Evolutionary conservation across 2,797 vertebrate species (phyloP), one percentile per base, ranked within the genome.

Genomic region (Smutsia temminckii): DNA sequence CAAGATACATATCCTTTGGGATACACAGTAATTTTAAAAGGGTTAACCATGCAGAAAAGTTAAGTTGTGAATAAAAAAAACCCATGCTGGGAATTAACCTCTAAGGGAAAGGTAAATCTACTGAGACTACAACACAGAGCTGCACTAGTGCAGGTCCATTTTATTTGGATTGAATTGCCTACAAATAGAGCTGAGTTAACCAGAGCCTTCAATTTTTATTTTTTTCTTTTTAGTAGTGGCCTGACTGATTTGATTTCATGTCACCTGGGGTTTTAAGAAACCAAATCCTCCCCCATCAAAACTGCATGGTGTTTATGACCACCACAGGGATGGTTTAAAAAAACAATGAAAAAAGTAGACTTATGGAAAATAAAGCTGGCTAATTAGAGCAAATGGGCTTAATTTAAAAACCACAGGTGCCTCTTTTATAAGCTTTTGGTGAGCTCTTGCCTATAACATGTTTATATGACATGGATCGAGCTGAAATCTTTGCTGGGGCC

Each of bases 341-440:
- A 95, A 97, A 97, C 93, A 97, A 95, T 92, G 93, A 95, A 96
- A 97, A 94, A 97, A 97, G 88, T 85, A 93, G 93, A 97, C 95
- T 91, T 95, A 95, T 93, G 95, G 93, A 97, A 97, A 97, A 96
- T 95, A 97, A 98, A 95, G 86, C 91, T 95, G 85, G 40, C 96
- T 98, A 98, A 98, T 98, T 98, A 98, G 63, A 96, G 95, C 96
- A 98, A 98, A 97, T 42, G 1, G 95, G 83, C 95, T 98, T 98
- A 98, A 98, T 98, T 97, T 98, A 94, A 96, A 97, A 98, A 96
- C 92, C 96, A 96, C 96, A 97, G 98, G 98, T 98, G 97, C 94
- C 96, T 94, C 85, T 97, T 98, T 98, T 96, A 97, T 94, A 97
- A 97, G 98, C 78, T 97, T 97, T 98, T 96, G 85, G 97, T 98